Evolutionary conservation across 2,113 vertebrate genomes (phyloP).

Genomic region (Dolichotis patagonum): DNA sequence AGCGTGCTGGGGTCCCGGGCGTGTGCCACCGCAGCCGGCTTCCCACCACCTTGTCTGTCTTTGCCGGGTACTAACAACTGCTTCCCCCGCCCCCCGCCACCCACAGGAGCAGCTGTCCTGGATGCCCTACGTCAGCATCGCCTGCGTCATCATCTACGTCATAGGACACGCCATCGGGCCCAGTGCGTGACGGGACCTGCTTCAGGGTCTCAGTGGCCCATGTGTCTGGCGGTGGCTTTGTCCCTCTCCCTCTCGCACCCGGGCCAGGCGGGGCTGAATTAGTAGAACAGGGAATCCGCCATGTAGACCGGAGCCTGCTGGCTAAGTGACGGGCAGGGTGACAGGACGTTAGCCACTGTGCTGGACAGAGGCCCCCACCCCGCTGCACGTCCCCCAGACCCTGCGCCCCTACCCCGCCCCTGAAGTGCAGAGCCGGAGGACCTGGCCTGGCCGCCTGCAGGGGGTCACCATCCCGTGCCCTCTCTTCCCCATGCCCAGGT

Average conservation of each 20-base stretch:
- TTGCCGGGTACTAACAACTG: background rate
- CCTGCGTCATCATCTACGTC: constrained; percentile 92
- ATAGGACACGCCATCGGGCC: constrained; percentile 94
- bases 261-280: accelerated
- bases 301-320: accelerated
- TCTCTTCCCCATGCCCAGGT: constrained; percentile 79
- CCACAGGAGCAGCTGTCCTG: constrained; percentile 82
- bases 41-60: background rate
- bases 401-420: background rate
- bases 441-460: background rate
- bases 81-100: background rate
- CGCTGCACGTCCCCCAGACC: background rate
- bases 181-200: constrained; percentile 87
- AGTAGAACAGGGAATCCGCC: background rate
- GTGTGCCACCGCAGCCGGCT: background rate
- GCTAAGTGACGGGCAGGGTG: too few relatives aligned
- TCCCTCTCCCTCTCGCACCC: accelerated
- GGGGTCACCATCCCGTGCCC: background rate
- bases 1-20: background rate
- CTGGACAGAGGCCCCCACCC: background rate
- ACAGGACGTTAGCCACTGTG: accelerated
- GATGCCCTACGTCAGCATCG: constrained; percentile 95
- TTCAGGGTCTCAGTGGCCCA: accelerated
- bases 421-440: background rate
- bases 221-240: background rate